Evolutionary conservation across 2,888 invertebrate species (phyloP).

Genomic region (Conops quadrifasciatus): DNA sequence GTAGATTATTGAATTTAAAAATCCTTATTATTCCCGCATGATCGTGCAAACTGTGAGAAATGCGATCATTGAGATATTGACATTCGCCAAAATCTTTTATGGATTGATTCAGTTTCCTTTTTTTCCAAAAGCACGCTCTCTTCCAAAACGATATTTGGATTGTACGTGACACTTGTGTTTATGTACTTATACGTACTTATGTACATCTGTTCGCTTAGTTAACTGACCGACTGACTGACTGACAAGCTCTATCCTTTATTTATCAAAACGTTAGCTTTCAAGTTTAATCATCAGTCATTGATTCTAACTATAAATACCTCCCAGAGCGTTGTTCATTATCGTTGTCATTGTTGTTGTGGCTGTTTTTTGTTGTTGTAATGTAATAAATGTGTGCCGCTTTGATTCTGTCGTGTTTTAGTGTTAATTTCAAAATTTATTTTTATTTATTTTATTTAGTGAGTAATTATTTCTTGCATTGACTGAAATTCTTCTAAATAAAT

Average conservation of each 20-base stretch:
- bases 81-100: slow-evolving; percentile 20
- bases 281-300: neutral
- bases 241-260: slow-evolving; percentile 3
- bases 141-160: neutral
- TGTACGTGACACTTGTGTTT: slow-evolving; percentile 26
- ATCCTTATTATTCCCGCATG: neutral
- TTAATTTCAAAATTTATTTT: slow-evolving; percentile 1
- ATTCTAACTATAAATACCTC: slow-evolving; percentile 13
- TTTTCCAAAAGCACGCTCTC: neutral
- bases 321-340: neutral
- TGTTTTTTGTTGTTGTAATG: neutral
- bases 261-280: neutral
- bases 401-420: slow-evolving; percentile 28
- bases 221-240: neutral
- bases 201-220: neutral
- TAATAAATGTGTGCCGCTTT: slow-evolving; percentile 1
- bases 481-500: too few relatives aligned
- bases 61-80: slow-evolving; percentile 1
- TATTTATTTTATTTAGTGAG: slow-evolving; percentile 9
- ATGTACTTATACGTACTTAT: slow-evolving; percentile 1
- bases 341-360: neutral
- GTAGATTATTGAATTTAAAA: too few relatives aligned
- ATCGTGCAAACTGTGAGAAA: neutral
- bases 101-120: slow-evolving; percentile 21
- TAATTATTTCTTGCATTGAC: slow-evolving; percentile 18